Evolutionary conservation across 1,140 invertebrate species (phyloP).

Genomic region (Colletes latitarsis): DNA sequence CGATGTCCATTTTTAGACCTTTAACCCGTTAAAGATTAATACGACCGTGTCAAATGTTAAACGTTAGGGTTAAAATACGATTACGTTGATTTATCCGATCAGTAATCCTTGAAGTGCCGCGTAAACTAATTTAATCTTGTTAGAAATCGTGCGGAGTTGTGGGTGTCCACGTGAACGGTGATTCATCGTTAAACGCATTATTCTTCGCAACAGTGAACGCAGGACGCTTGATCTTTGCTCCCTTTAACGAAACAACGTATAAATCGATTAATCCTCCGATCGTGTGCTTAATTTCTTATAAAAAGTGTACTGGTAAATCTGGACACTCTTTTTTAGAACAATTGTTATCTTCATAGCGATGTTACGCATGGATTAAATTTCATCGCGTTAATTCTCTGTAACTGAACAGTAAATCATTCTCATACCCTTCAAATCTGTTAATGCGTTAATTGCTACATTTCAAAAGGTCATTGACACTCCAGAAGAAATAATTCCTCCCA

Average conservation of each 20-base stretch:
- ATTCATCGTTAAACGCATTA: conserved; percentile 44
- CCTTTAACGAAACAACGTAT: background rate
- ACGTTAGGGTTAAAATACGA: conserved; percentile 8
- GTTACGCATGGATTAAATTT: background rate
- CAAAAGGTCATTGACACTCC: conserved; percentile 20
- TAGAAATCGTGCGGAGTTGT: conserved; percentile 37
- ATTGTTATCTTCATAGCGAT: background rate
- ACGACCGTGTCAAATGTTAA: conserved; percentile 4
- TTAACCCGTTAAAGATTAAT: background rate
- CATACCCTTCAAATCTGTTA: background rate
- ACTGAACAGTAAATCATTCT: conserved; percentile 18
- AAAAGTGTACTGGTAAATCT: background rate
- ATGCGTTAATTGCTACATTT: conserved; percentile 29
- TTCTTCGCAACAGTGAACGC: background rate
- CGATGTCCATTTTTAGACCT: background rate
- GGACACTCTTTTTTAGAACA: too few species aligned
- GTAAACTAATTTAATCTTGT: conserved; percentile 50
- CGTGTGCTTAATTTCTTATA: background rate
- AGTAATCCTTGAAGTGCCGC: conserved; percentile 25
- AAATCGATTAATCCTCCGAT: background rate
- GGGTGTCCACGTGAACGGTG: background rate
- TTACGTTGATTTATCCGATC: conserved; percentile 29
- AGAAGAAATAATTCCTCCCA: conserved; percentile 24
- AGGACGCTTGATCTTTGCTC: background rate
- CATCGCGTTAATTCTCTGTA: background rate